These are phyloP conservation scores for Scolopax mira DNA, from an alignment of 2,113 vertebrate species.

Conservation along the genomic window DNA sequence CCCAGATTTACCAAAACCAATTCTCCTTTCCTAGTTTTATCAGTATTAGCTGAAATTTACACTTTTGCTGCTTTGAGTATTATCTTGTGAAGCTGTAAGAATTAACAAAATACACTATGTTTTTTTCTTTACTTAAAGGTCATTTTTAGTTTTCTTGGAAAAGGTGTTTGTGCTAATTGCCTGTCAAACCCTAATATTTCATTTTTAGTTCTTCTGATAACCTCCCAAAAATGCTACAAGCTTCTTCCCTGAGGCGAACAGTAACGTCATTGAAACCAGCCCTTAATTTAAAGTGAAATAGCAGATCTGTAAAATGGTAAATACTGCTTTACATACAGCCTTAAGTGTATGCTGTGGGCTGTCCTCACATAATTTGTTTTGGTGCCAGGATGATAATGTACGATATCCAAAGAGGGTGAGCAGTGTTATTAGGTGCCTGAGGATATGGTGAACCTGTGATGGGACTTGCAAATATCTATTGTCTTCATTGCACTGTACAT, in stretches of 20 bases:
- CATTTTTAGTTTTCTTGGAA: neutral
- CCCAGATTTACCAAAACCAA: neutral
- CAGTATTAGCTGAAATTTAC: neutral
- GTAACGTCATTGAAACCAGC: neutral
- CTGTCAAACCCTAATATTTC: neutral
- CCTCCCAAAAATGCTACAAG: neutral
- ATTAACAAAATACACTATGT: neutral
- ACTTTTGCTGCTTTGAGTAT: neutral
- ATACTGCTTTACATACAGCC: neutral
- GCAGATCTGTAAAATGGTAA: neutral
- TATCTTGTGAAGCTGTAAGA: neutral
- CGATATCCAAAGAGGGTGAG: neutral
- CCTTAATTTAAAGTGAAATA: neutral
- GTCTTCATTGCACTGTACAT: neutral
- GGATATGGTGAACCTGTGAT: neutral
- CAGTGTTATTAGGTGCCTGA: neutral
- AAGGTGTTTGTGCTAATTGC: constrained; percentile 22
- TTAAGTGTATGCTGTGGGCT: neutral
- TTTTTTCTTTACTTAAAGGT: neutral
- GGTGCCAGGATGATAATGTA: neutral
- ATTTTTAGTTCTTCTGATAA: neutral
- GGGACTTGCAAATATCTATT: neutral
- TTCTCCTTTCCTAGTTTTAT: neutral
- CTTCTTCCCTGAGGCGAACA: neutral
- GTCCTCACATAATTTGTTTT: neutral